phyloP scores from a whole-genome alignment of 2,113 vertebrate species.

The Phyllostomus discolor region DNA sequence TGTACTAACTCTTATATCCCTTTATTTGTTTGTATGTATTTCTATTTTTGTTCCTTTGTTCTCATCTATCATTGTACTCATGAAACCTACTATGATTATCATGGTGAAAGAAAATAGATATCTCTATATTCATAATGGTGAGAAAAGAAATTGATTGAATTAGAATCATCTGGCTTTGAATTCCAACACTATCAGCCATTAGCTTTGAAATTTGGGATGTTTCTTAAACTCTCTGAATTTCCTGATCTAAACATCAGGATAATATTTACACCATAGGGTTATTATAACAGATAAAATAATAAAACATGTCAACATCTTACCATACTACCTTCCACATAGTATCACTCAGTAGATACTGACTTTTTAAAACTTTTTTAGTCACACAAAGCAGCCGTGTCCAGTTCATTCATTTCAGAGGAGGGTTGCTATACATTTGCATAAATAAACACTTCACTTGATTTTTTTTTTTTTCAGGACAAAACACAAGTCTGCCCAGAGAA shows the following conservation, averaged over 20 bases:
- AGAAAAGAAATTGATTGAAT: neutral
- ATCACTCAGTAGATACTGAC: neutral
- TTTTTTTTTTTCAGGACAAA: neutral
- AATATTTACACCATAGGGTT: neutral
- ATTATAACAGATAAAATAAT: neutral
- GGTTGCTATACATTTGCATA: neutral
- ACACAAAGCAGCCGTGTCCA: neutral
- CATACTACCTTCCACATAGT: neutral
- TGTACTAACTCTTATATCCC: neutral
- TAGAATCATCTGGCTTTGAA: neutral
- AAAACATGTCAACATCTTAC: neutral
- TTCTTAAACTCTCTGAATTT: neutral
- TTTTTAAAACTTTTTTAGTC: neutral
- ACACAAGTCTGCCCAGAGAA: neutral
- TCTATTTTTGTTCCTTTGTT: neutral
- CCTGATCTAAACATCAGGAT: neutral
- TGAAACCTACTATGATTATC: neutral
- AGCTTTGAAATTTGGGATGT: neutral
- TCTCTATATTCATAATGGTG: neutral
- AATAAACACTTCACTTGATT: neutral
- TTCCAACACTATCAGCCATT: neutral
- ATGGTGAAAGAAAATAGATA: too few relatives aligned
- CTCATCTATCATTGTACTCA: neutral
- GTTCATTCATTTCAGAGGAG: neutral
- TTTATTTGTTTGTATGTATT: neutral